Evolutionary conservation across 2,797 vertebrate species (phyloP), one percentile per base, ranked within the genome.

Genomic region (Schizothorax lantsangensis): DNA sequence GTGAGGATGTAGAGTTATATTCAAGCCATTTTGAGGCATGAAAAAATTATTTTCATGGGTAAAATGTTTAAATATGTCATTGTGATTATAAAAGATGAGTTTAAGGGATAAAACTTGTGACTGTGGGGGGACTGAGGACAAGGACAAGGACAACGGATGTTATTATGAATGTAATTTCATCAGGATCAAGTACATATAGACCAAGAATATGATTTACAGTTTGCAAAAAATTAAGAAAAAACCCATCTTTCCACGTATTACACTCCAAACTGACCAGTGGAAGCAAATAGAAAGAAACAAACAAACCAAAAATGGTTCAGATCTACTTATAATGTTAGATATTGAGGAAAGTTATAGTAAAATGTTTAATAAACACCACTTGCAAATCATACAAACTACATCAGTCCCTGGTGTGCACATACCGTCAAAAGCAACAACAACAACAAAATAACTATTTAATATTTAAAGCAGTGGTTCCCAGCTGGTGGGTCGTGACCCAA

Each of bases 381-480:
- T 57, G 64, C 66, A 79, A 79, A 43, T 43, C 66, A 59, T 59
- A 79, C 47, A 79, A 71, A 33, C 2, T 69, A 26, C 52, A 43
- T 38, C 66, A 80, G n/a, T 72, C 75, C 66, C 66, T 43, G 36
- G 47, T 59, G 66, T 79, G 49, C 49, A 45, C 45, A 69, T 79
- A n/a, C 38, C n/a, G 9, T 78, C n/a, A 72, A 78, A 84, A 59
- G 78, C 74, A 59, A 79, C 49, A 78, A 85, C 75, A 57, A 85
- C 64, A 79, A 85, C 38, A 80, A 80, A 47, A 81, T 81, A 68
- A 36, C 79, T 81, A 36, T 66, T 68, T 68, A 68, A 66, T 81
- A 81, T 81, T 79, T 85, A 85, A 84, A 79, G 75, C 66, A 62
- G 79, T 81, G 10, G 62, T 68, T 81, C 80, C 47, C 62, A 52